Evolutionary conservation across 2,888 invertebrate species (phyloP), one percentile per base, ranked within the genome.

Genomic region (Mayetiola destructor): DNA sequence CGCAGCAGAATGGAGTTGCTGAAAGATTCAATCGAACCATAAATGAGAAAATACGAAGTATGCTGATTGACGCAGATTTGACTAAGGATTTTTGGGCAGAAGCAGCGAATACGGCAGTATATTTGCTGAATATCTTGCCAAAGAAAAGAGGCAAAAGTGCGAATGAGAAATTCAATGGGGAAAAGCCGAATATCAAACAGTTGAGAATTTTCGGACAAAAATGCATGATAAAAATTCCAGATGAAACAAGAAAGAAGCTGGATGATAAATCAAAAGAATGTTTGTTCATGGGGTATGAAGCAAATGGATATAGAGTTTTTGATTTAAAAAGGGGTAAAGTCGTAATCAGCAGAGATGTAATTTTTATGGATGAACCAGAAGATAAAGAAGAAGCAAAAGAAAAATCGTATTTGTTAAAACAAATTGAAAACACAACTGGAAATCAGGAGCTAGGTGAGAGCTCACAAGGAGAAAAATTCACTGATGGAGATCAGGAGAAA

Each of bases 211-310:
- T 57, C 20, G 48, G 57, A 3, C 18, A 48, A 20, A 48, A 48
- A 23, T 32, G 48, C 1, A 2, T 57, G 2, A 32, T 20, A 2
- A 36, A 54, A 23, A 21, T 64, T 18, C 63, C 62, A 18, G 55
- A 60, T 14, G 39, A 60, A 57, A 53, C 54, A 36, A 39, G 63
- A 56, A 61, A 21, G 27, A 63, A 62, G 53, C 53, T 54, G 16
- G 59, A 60, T 48, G 6, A 56, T 18, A 61, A 59, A 52, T 60
- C 59, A 21, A 29, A 42, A 39, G 36, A 56, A 29, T 57, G 27
- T 27, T 36, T 57, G 21, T 37, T 57, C 30, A 32, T 57, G 12
- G 53, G 57, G 4, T 54, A 57, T 16, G 32, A 48, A 5, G 4
- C 20, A 12, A 57, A 57, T 18, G 54, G 18, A 16, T 57, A 57